A percentile compares a stretch with the other conserved stretches of the same genome.
Evolutionary conservation across 2,888 invertebrate species (phyloP).

Genomic region (Eupithecia centaureata): DNA sequence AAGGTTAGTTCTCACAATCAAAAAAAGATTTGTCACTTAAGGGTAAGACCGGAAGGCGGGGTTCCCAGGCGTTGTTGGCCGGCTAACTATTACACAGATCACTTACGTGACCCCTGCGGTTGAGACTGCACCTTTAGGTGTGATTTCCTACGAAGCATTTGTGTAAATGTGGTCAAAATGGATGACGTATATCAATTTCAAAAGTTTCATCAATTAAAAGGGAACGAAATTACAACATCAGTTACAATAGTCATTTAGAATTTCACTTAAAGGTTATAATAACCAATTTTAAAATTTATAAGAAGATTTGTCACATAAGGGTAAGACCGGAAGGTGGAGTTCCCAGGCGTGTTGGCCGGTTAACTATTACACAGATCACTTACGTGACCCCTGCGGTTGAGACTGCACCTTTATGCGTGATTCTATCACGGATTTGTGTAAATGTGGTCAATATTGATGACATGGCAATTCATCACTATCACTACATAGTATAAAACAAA

Average conservation of each 20-base stretch:
- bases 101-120: conserved; percentile 56
- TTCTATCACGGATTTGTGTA: background rate
- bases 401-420: background rate
- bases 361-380: conserved; percentile 69
- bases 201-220: no score
- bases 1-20: conserved; percentile 74
- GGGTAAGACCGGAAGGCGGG: conserved; percentile 64
- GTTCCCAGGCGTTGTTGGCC: conserved; percentile 73
- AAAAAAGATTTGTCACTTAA: conserved; percentile 82
- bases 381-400: conserved; percentile 52
- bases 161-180: background rate
- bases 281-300: no score
- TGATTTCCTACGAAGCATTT: background rate
- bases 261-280: no score
- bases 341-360: conserved; percentile 73
- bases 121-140: background rate
- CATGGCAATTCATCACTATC: no score
- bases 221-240: no score
- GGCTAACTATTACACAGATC: conserved; percentile 70
- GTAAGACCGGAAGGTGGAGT: conserved; percentile 66
- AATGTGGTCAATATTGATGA: background rate
- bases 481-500: no score
- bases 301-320: conserved; percentile 81
- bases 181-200: no score
- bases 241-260: no score